Percentiles rank a stretch among this genome's conserved stretches.
Evolutionary conservation across 2,888 invertebrate species (phyloP).

Genomic region (Catonia carolina): DNA sequence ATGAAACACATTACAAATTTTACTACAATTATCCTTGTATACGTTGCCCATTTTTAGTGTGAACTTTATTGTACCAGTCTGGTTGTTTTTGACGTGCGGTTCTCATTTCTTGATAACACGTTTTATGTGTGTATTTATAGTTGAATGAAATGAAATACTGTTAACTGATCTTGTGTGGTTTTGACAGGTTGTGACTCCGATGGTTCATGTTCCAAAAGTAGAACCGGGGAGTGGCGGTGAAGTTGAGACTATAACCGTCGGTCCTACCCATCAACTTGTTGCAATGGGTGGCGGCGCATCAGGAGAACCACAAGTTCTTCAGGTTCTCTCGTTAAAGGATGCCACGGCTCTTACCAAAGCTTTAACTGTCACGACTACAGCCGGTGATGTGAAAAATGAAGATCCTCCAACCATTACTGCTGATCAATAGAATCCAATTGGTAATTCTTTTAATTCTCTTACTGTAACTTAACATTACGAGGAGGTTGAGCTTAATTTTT

Average conservation of each 20-base stretch:
- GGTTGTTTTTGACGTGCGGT: too few relatives aligned
- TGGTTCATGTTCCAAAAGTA: constrained; percentile 75
- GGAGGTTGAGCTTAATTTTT: too few relatives aligned
- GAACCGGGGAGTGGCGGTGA: constrained; percentile 60
- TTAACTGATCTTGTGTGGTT: too few relatives aligned
- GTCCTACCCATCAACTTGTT: constrained; percentile 68
- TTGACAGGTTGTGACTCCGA: constrained; percentile 58
- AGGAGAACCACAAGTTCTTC: constrained; percentile 60
- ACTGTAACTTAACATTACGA: too few relatives aligned
- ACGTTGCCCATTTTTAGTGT: too few relatives aligned
- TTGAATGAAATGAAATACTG: too few relatives aligned
- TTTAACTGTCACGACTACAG: constrained; percentile 51
- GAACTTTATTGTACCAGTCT: too few relatives aligned
- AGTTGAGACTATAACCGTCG: constrained; percentile 32
- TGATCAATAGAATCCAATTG: constrained; percentile 42
- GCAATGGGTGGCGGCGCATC: constrained; percentile 51
- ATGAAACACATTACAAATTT: too few relatives aligned
- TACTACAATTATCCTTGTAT: too few relatives aligned
- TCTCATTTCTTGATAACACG: too few relatives aligned
- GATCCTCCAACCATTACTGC: constrained; percentile 45
- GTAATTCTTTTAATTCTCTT: too few relatives aligned
- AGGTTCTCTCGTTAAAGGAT: constrained; percentile 80
- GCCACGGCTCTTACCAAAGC: constrained; percentile 74
- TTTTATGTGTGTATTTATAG: too few relatives aligned
- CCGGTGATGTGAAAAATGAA: constrained; percentile 60